Evolutionary conservation across 2,113 vertebrate species (phyloP).

Genomic region (Formicarius rufipectus): DNA sequence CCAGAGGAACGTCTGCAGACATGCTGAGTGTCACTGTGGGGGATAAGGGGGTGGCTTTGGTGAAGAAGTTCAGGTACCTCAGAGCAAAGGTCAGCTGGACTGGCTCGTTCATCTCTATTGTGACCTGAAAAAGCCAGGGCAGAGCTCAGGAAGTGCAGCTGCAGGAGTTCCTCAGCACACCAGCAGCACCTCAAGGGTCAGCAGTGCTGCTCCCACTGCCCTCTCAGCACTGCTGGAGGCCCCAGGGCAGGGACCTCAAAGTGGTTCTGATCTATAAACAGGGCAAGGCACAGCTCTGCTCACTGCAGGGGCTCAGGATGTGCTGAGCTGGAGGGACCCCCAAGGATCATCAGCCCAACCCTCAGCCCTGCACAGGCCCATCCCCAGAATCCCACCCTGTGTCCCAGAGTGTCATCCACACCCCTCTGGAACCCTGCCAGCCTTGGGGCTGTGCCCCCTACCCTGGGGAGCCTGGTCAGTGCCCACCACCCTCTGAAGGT

Average conservation of each 20-base stretch:
- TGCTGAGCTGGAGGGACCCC: not conserved
- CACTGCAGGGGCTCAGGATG: not conserved
- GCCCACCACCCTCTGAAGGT: not conserved
- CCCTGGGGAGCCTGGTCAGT: not conserved
- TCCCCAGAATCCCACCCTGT: not conserved
- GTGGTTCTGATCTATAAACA: accelerated
- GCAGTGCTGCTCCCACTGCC: not conserved
- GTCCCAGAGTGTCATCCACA: not conserved
- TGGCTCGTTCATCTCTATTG: constrained; percentile 96
- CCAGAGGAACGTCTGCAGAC: constrained; percentile 96
- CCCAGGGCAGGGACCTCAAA: accelerated
- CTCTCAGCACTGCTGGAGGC: not conserved
- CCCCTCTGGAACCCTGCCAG: not conserved
- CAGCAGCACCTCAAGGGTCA: no score
- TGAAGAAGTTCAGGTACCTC: constrained; percentile 97
- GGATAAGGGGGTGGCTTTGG: constrained; percentile 95
- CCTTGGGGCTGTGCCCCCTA: not conserved
- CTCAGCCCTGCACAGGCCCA: not conserved
- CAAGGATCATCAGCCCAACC: not conserved
- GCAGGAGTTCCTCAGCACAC: not conserved
- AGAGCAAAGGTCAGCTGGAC: constrained; percentile 96
- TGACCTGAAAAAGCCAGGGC: constrained; percentile 74
- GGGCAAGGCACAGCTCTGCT: not conserved
- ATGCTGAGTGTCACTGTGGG: constrained; percentile 96
- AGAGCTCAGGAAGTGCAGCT: not conserved